Conservation (phyloP, 2,888 invertebrate species). For the Drosophila tanythrix region DNA sequence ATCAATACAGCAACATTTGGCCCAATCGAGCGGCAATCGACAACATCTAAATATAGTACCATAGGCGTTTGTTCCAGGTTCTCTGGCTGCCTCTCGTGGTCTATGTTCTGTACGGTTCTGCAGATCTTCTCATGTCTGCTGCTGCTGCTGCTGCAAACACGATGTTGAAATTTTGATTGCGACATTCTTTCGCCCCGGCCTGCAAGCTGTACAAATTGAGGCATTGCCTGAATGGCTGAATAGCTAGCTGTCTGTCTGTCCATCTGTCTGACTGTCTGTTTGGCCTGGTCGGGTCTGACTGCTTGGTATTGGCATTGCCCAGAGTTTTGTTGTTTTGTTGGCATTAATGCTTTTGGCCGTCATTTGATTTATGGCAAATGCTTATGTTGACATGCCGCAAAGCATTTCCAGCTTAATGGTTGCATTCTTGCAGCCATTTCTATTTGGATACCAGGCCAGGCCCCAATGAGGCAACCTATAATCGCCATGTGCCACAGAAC, state of each 20-base stretch:
- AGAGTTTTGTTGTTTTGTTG: slow-evolving; percentile 18
- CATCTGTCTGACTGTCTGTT: background rate
- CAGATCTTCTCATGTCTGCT: slow-evolving; percentile 32
- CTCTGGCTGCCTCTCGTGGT: slow-evolving; percentile 16
- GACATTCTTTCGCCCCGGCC: slow-evolving; percentile 65
- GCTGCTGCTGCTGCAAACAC: slow-evolving; percentile 50
- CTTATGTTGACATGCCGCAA: slow-evolving; percentile 73
- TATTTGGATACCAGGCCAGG: slow-evolving; percentile 29
- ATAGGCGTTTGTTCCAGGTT: slow-evolving; percentile 49
- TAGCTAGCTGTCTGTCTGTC: slow-evolving; percentile 1
- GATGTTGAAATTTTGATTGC: slow-evolving; percentile 80
- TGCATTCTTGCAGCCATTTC: slow-evolving; percentile 58
- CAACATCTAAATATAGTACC: slow-evolving; percentile 65
- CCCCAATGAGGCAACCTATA: slow-evolving; percentile 38
- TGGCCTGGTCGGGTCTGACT: slow-evolving; percentile 6
- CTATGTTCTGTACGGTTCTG: slow-evolving; percentile 13
- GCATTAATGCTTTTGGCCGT: slow-evolving; percentile 53
- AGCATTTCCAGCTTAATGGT: slow-evolving; percentile 64
- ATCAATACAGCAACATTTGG: slow-evolving; percentile 47
- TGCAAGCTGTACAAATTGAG: slow-evolving; percentile 66
- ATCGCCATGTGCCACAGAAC: slow-evolving; percentile 39
- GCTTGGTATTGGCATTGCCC: slow-evolving; percentile 39
- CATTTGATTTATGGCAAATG: slow-evolving; percentile 76
- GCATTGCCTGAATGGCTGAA: slow-evolving; percentile 41
- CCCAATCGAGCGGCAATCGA: slow-evolving; percentile 65